Percentiles rank a stretch among this genome's conserved stretches.
Evolutionary conservation across 2,113 vertebrate species (phyloP).

Genomic region (Centropus unirufus): DNA sequence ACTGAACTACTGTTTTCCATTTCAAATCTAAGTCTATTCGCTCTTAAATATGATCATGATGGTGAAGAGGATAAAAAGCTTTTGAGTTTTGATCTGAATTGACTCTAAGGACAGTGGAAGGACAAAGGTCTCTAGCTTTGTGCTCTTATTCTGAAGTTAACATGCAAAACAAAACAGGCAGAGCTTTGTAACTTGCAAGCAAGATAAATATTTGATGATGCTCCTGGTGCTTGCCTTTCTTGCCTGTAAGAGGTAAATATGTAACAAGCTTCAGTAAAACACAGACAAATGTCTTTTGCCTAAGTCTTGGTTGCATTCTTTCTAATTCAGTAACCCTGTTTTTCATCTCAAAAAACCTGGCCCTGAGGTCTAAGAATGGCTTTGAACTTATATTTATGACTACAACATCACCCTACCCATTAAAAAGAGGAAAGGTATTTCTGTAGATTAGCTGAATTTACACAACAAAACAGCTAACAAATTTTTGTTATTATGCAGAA

Average conservation of each 20-base stretch:
- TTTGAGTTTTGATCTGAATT: neutral
- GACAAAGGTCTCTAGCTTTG: neutral
- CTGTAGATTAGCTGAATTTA: conserved; percentile 6
- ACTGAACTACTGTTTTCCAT: neutral
- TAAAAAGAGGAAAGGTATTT: neutral
- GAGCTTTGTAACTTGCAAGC: neutral
- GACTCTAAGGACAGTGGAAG: neutral
- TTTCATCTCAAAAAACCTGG: neutral
- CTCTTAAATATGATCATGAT: neutral
- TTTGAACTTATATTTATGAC: neutral
- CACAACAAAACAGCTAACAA: neutral
- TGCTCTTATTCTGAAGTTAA: neutral
- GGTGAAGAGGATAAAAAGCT: neutral
- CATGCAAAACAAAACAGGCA: neutral
- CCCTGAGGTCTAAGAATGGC: neutral
- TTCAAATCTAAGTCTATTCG: neutral
- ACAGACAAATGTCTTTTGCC: neutral
- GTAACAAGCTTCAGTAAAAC: neutral
- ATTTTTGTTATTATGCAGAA: neutral
- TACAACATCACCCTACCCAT: neutral
- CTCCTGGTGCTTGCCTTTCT: neutral
- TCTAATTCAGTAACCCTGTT: neutral
- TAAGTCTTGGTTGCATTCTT: neutral
- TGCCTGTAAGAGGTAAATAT: neutral
- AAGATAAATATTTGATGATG: conserved; percentile 21